Evolutionary conservation across 2,113 vertebrate species (phyloP), one percentile per base, ranked within the genome.

Genomic region (Pseudorhombus dupliciocellatus): DNA sequence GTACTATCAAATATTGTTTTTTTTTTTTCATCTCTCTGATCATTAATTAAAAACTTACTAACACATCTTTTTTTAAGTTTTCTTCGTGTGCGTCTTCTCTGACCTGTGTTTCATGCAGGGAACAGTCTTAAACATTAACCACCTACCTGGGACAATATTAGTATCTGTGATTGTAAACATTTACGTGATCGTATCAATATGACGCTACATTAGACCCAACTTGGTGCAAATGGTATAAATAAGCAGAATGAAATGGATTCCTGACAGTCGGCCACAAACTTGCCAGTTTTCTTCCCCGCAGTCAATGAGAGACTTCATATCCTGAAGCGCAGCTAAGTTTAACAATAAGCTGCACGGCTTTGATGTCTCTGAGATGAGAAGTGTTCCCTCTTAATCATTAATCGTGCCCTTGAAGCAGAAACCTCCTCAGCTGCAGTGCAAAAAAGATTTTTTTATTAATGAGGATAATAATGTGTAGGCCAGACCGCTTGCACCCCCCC

Each of bases 371-470:
- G 31, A 89, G 84, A 87, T 65, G 64, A 87, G 76, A 82, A 60
- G 56, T 80, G 81, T 84, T 82, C 56, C 69, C 72, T 74, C 75
- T 90, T 77, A 87, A 91, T 92, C 80, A 90, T 92, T 92, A 88
- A 91, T 89, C 70, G 77, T 73, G 72, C 73, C 88, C 87, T 87
- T 87, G 75, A 85, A 91, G 81, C 64, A 7, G 56, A 82, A 86
- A 83, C 85, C 60, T 85, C 83, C 68, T 52, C 59, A 66, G 57
- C 75, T 55, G 65, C 76, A 86, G 81, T 71, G 74, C 79, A 86
- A 65, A 89, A 67, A 28, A 56, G 1, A 14, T 16, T 42, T 42
- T 70, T 66, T 73, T 53, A 10, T 58, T 81, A 81, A 77, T 79
- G 63, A 81, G 63, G 79, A 76, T 61, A 42, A 81, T 86, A 63